Conservation (phyloP, 2,113 vertebrate genomes). For the Larimichthys polyactis region DNA sequence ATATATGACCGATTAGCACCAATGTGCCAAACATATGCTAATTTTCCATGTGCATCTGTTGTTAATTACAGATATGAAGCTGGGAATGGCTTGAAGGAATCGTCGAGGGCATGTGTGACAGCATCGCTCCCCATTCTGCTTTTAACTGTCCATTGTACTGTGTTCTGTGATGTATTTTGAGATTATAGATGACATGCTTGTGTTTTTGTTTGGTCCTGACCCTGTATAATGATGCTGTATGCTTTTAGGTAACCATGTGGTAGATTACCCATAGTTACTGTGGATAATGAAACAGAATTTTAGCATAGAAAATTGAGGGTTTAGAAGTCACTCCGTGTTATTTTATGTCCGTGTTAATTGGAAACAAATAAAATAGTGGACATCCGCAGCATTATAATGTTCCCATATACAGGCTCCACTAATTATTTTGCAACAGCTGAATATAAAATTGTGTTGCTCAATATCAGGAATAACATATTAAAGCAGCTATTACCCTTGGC, state of each 20-base stretch:
- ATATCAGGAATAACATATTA: slow-evolving; percentile 25
- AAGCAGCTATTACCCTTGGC: slow-evolving; percentile 22
- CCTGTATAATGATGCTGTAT: slow-evolving; percentile 45
- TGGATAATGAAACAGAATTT: slow-evolving; percentile 39
- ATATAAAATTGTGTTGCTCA: slow-evolving; percentile 27
- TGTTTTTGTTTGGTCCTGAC: slow-evolving; percentile 54
- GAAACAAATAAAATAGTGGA: slow-evolving; percentile 19
- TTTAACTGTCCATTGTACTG: slow-evolving; percentile 67
- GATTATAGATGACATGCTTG: slow-evolving; percentile 58
- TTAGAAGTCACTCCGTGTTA: slow-evolving; percentile 15
- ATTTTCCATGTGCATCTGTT: slow-evolving; percentile 84
- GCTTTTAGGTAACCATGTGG: slow-evolving; percentile 54
- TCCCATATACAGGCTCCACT: slow-evolving; percentile 5
- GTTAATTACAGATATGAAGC: slow-evolving; percentile 85
- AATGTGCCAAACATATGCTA: slow-evolving; percentile 85
- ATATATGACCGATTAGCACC: slow-evolving; percentile 81
- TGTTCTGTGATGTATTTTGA: slow-evolving; percentile 55
- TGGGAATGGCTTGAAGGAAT: slow-evolving; percentile 80
- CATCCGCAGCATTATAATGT: neutral
- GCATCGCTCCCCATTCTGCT: slow-evolving; percentile 49
- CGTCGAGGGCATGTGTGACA: slow-evolving; percentile 68
- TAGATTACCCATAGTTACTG: slow-evolving; percentile 41
- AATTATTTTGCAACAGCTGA: slow-evolving; percentile 38
- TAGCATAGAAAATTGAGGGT: slow-evolving; percentile 10
- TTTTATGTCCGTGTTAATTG: slow-evolving; percentile 15